Percentiles rank a stretch among this genome's conserved stretches.
phyloP scores from a whole-genome alignment of 2,888 invertebrate species.

The Aradus depressus region DNA sequence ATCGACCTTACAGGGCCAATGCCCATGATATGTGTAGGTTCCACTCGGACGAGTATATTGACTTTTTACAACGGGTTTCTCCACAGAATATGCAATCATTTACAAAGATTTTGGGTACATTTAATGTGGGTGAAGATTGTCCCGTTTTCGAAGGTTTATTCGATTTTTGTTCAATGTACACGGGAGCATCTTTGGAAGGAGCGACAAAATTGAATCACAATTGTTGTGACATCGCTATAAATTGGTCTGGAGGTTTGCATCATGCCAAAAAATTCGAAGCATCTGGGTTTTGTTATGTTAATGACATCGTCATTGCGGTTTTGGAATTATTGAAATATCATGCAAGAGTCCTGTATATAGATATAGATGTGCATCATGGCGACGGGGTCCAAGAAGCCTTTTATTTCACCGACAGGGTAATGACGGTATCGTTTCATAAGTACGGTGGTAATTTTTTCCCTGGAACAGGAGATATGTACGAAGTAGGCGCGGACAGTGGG shows the following conservation, averaged over 20 bases:
- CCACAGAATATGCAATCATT: slow-evolving; percentile 87
- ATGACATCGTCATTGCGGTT: slow-evolving; percentile 96
- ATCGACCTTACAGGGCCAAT: slow-evolving; percentile 83
- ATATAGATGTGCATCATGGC: slow-evolving; percentile 97
- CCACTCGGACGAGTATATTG: slow-evolving; percentile 95
- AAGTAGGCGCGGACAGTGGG: slow-evolving; percentile 90
- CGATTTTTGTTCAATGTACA: slow-evolving; percentile 96
- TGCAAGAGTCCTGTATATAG: slow-evolving; percentile 89
- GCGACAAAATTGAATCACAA: slow-evolving; percentile 91
- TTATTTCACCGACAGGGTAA: slow-evolving; percentile 90
- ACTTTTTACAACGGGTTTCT: slow-evolving; percentile 87
- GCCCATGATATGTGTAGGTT: slow-evolving; percentile 96
- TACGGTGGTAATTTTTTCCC: slow-evolving; percentile 97
- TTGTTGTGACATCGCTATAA: slow-evolving; percentile 92
- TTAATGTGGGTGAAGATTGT: slow-evolving; percentile 97
- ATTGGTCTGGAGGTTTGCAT: slow-evolving; percentile 98
- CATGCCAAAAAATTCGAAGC: slow-evolving; percentile 99
- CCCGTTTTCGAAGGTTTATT: slow-evolving; percentile 91
- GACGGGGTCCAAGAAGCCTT: slow-evolving; percentile 97
- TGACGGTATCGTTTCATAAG: slow-evolving; percentile 99
- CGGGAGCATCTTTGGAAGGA: slow-evolving; percentile 93
- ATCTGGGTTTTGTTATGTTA: slow-evolving; percentile 98
- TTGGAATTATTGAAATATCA: slow-evolving; percentile 89
- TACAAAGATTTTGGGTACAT: slow-evolving; percentile 84
- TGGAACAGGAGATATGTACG: slow-evolving; percentile 98